A percentile compares a stretch with the other conserved stretches of the same genome.
Conservation (phyloP, 2,888 invertebrate genomes). For the Uropetala carovei region DNA sequence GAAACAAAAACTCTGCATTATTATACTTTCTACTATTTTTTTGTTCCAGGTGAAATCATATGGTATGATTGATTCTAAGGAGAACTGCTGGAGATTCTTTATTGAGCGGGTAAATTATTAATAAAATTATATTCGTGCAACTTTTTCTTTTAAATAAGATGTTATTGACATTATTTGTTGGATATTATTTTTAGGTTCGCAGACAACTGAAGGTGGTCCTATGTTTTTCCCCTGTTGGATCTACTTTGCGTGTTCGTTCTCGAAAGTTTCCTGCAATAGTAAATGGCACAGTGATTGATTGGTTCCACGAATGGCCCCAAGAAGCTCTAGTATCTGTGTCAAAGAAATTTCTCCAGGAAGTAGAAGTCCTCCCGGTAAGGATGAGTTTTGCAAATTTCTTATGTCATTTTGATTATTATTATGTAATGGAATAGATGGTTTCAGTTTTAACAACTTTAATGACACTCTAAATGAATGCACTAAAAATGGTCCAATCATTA, state of each 20-base stretch:
- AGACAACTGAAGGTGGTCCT: slow-evolving; percentile 80
- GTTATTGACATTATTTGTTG: neutral
- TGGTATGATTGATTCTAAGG: slow-evolving; percentile 89
- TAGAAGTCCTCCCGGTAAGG: slow-evolving; percentile 84
- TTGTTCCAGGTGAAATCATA: slow-evolving; percentile 82
- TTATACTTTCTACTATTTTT: neutral
- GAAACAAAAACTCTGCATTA: too few relatives aligned
- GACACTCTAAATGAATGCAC: too few relatives aligned
- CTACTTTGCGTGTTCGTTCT: slow-evolving; percentile 89
- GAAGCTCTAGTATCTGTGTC: slow-evolving; percentile 95
- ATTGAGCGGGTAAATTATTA: slow-evolving; percentile 85
- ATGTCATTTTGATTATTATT: neutral
- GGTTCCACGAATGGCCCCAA: slow-evolving; percentile 98
- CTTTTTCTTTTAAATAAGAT: neutral
- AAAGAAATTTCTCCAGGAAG: slow-evolving; percentile 86
- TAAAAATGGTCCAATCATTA: too few relatives aligned
- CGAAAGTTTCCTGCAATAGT: slow-evolving; percentile 96
- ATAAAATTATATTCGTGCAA: neutral
- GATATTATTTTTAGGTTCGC: slow-evolving; percentile 40
- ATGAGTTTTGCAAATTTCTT: neutral
- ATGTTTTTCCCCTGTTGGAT: slow-evolving; percentile 96
- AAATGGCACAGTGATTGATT: slow-evolving; percentile 95
- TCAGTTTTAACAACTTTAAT: too few relatives aligned
- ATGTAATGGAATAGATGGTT: too few relatives aligned
- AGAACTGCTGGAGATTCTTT: slow-evolving; percentile 97